Evolutionary conservation across 2,888 invertebrate genomes (phyloP), one percentile per base, ranked within the genome.

Genomic region (Metacarcinus magister): DNA sequence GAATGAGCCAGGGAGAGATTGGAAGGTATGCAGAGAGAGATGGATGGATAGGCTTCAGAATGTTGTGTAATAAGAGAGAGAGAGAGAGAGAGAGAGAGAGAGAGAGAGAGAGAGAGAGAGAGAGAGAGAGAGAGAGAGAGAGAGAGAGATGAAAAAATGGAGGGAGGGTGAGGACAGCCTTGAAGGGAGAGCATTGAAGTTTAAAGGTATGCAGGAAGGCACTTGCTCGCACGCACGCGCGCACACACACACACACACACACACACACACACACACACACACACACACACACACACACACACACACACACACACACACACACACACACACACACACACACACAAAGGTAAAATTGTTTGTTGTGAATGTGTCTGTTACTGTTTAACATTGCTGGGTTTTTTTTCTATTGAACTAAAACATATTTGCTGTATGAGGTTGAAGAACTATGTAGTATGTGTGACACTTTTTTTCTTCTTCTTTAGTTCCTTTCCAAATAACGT

Each of bases 271-370:
- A 67, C 67, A 60, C 60, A 60, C 60, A 60, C 60, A 60, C 60
- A 60, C 60, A 60, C 60, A 60, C 60, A 60, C 60, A 60, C 60
- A 60, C 60, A 60, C 60, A 60, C 60, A 60, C 60, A 60, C 60
- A 60, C 60, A 60, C 60, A 60, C 60, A 67, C 67, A 67, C 67
- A 67, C 67, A 67, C 67, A 67, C 67, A 67, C 67, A 67, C 67
- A 67, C 67, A 67, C 67, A 48, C n/a, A n/a, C n/a, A n/a, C n/a
- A n/a, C n/a, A n/a, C n/a, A n/a, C n/a, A n/a, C n/a, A n/a, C n/a
- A n/a, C 48, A 48, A 5, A 5, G 13, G 48, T 5, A 8, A 48
- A 48, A 48, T 23, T 67, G 19, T 23, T 5, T 16, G 67, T n/a
- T 67, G 67, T 67, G 10, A 67, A 16, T 67, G 67, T 67, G 67